Conservation (phyloP, 2,888 invertebrate species). For the Rotaria macrura region DNA sequence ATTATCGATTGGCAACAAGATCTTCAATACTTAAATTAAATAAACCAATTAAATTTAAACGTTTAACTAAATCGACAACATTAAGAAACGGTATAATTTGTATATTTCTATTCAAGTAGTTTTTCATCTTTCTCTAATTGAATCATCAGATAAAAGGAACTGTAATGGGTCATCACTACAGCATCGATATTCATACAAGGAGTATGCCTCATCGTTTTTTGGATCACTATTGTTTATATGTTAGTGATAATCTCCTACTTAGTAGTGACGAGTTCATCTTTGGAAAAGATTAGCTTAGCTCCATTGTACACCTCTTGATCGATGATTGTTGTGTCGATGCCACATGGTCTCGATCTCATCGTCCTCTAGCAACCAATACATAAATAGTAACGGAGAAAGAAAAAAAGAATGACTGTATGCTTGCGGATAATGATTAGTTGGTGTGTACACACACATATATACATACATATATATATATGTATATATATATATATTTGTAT, state of each 20-base stretch:
- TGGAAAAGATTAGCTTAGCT: background rate
- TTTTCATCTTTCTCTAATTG: background rate
- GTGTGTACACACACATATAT: background rate
- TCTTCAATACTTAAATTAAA: background rate
- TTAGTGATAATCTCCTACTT: background rate
- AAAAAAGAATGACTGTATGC: background rate
- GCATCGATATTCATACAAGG: background rate
- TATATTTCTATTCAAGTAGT: background rate
- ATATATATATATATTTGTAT: background rate
- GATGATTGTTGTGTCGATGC: background rate
- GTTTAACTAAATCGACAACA: background rate
- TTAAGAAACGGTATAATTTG: background rate
- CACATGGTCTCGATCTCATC: background rate
- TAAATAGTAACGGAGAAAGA: background rate
- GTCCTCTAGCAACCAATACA: background rate
- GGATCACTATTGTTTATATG: background rate
- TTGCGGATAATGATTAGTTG: background rate
- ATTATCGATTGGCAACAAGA: constrained; percentile 8
- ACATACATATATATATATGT: too few relatives aligned
- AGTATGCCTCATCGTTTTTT: background rate
- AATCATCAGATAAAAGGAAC: background rate
- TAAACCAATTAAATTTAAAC: background rate
- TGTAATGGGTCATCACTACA: background rate
- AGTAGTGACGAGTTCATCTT: background rate
- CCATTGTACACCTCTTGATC: background rate